These are phyloP conservation scores for Epinephelus moara DNA, from an alignment of 2,113 vertebrate species.

Conservation along the genomic window DNA sequence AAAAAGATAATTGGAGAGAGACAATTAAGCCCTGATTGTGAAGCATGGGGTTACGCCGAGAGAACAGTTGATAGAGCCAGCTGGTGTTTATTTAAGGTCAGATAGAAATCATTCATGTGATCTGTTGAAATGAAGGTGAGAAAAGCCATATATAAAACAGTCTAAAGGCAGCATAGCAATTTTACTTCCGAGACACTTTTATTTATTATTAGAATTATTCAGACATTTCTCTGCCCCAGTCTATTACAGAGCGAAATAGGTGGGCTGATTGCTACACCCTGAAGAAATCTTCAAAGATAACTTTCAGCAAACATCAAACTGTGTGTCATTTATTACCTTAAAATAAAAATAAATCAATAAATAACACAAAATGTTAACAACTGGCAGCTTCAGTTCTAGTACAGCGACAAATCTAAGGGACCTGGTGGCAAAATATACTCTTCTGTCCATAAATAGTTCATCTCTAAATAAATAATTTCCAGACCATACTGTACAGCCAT, in stretches of 20 bases:
- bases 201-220: not conserved
- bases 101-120: not conserved
- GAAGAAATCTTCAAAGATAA: not conserved
- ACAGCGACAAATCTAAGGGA: not conserved
- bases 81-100: not conserved
- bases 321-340: not conserved
- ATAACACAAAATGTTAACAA: not conserved
- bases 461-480: not conserved
- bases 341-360: not conserved
- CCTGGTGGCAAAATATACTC: not conserved
- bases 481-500: slow-evolving; percentile 4
- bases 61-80: not conserved
- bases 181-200: not conserved
- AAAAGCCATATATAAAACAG: not conserved
- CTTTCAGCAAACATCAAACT: not conserved
- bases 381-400: not conserved
- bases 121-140: not conserved
- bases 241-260: no score
- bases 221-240: not conserved
- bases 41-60: not conserved
- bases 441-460: not conserved
- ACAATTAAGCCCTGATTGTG: not conserved
- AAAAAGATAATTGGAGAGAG: not conserved
- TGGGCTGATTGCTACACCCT: not conserved
- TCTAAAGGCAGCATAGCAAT: not conserved